Evolutionary conservation across 1,140 invertebrate species (phyloP).

Genomic region (Vollenhovia emeryi): DNA sequence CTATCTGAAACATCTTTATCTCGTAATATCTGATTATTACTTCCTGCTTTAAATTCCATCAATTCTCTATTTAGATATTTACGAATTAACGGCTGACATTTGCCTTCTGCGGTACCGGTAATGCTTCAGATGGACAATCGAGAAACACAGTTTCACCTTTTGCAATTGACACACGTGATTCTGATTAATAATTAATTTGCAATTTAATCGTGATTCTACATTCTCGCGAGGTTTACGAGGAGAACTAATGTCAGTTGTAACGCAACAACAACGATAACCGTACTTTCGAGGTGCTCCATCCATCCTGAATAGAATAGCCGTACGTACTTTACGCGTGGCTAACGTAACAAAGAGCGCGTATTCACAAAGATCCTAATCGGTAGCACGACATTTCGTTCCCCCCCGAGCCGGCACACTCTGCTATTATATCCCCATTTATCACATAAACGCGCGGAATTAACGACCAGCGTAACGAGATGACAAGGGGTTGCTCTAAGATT

Average conservation of each 20-base stretch:
- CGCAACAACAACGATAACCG: background rate
- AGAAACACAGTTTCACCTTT: background rate
- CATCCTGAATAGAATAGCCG: background rate
- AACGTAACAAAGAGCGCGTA: background rate
- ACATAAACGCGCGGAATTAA: background rate
- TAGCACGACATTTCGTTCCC: conserved; percentile 24
- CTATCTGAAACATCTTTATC: background rate
- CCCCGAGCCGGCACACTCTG: background rate
- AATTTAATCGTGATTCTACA: background rate
- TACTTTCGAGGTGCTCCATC: background rate
- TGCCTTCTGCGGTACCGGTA: background rate
- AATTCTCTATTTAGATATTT: background rate
- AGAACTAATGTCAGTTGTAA: conserved; percentile 3
- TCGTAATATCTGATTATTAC: background rate
- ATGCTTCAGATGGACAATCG: background rate
- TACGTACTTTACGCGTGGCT: background rate
- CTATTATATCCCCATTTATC: background rate
- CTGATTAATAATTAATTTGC: background rate
- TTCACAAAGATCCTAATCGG: conserved; percentile 16
- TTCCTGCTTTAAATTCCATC: background rate
- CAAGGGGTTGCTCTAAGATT: background rate
- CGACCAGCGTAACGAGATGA: background rate
- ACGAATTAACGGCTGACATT: background rate
- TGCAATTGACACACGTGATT: background rate
- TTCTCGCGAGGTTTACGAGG: background rate